Evolutionary conservation across 2,888 invertebrate species (phyloP).

Genomic region (Ophonus ardosiacus): DNA sequence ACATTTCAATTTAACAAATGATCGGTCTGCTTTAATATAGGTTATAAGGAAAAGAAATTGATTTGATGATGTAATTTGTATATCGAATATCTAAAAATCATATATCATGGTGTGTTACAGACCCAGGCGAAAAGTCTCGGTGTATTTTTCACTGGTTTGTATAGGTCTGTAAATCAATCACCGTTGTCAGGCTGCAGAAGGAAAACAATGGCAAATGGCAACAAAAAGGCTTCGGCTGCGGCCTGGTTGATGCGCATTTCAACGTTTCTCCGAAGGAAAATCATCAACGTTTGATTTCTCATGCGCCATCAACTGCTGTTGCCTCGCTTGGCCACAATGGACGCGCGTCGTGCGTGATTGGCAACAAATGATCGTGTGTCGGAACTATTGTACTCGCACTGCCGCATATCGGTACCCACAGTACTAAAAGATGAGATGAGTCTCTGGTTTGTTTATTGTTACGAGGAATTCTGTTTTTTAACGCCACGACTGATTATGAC

Average conservation of each 20-base stretch:
- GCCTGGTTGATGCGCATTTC: constrained; percentile 41
- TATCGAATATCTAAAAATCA: constrained; percentile 31
- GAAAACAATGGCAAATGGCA: constrained; percentile 48
- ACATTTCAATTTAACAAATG: neutral
- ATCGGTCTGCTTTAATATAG: neutral
- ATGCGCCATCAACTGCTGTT: constrained; percentile 40
- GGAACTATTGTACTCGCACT: neutral
- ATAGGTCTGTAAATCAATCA: constrained; percentile 53
- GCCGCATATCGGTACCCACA: constrained; percentile 22
- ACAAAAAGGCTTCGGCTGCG: constrained; percentile 43
- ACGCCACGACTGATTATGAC: neutral
- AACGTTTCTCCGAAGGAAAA: constrained; percentile 48
- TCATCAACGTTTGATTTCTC: constrained; percentile 56
- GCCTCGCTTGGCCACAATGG: constrained; percentile 28
- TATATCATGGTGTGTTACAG: constrained; percentile 7
- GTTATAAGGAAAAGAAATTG: neutral
- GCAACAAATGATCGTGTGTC: constrained; percentile 38
- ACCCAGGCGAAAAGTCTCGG: constrained; percentile 2
- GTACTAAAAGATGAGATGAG: constrained; percentile 11
- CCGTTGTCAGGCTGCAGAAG: constrained; percentile 35
- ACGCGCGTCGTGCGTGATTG: constrained; percentile 31
- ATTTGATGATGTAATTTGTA: constrained; percentile 1
- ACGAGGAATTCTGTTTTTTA: constrained; percentile 39
- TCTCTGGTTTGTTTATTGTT: constrained; percentile 44
- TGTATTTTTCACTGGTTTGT: constrained; percentile 48